Percentiles rank a stretch among this genome's conserved stretches.
phyloP scores from a whole-genome alignment of 2,888 invertebrate species.

The Cartodere bifasciata region DNA sequence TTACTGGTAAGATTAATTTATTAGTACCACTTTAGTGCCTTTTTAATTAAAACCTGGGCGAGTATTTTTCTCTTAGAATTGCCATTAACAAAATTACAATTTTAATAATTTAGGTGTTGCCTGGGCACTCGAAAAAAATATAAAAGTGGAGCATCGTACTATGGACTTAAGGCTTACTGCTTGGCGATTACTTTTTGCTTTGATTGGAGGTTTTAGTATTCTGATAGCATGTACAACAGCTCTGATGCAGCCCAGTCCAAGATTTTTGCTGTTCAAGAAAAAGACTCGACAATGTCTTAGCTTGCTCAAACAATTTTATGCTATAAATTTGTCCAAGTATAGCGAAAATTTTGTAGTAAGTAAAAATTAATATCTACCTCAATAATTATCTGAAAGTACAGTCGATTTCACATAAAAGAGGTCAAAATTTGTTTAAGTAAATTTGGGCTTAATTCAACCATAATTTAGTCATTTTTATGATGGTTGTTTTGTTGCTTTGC shows the following conservation, averaged over 20 bases:
- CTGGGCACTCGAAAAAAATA: constrained; percentile 12
- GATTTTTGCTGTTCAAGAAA: constrained; percentile 31
- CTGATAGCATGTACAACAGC: constrained; percentile 32
- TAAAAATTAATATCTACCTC: no score
- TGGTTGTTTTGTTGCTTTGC: no score
- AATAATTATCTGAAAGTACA: no score
- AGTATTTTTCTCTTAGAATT: background rate
- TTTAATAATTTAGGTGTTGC: constrained; percentile 13
- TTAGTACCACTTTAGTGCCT: background rate
- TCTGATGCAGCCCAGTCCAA: constrained; percentile 34
- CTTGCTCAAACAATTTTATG: constrained; percentile 35
- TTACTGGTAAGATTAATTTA: no score
- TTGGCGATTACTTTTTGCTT: constrained; percentile 35
- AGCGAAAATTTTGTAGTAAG: constrained; percentile 31
- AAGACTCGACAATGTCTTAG: constrained; percentile 28
- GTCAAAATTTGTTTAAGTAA: no score
- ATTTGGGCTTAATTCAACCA: no score
- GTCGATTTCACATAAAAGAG: no score
- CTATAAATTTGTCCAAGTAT: constrained; percentile 36
- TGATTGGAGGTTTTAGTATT: constrained; percentile 30
- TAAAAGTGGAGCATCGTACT: constrained; percentile 16
- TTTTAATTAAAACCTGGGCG: no score
- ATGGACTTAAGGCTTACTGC: constrained; percentile 28
- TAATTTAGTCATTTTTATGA: no score
- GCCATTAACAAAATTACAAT: constrained; percentile 2